Conservation (phyloP, 2,113 vertebrate genomes). For the Excalfactoria chinensis region DNA sequence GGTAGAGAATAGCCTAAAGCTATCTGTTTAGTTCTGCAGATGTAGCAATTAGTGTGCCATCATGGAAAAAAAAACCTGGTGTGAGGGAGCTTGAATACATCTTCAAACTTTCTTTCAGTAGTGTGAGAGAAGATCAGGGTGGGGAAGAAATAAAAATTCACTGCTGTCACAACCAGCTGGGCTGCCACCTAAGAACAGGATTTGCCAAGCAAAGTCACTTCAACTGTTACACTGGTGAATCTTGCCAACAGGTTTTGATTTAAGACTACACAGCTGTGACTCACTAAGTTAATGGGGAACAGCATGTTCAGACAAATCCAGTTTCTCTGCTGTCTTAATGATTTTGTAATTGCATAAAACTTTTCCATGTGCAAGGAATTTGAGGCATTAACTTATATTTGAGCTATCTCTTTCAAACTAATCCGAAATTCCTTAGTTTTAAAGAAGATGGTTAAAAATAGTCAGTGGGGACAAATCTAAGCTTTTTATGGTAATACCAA, state of each 20-base stretch:
- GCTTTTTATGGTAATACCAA: not conserved
- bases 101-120: not conserved
- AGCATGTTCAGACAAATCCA: not conserved
- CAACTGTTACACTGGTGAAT: not conserved
- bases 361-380: not conserved
- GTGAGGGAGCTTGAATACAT: not conserved
- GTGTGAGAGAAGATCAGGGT: not conserved
- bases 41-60: not conserved
- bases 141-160: not conserved
- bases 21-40: not conserved
- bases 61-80: not conserved
- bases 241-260: not conserved
- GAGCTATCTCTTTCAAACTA: not conserved
- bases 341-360: not conserved
- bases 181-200: not conserved
- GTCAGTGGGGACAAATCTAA: not conserved
- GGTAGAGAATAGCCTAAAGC: not conserved
- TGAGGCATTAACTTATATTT: not conserved
- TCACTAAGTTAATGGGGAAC: not conserved
- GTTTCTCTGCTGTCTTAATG: not conserved
- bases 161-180: not conserved
- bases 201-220: not conserved
- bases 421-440: not conserved
- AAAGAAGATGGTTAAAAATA: not conserved
- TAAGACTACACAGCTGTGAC: not conserved